These are phyloP conservation scores for Solen grandis DNA, from an alignment of 1,140 invertebrate species.

Conservation along the genomic window DNA sequence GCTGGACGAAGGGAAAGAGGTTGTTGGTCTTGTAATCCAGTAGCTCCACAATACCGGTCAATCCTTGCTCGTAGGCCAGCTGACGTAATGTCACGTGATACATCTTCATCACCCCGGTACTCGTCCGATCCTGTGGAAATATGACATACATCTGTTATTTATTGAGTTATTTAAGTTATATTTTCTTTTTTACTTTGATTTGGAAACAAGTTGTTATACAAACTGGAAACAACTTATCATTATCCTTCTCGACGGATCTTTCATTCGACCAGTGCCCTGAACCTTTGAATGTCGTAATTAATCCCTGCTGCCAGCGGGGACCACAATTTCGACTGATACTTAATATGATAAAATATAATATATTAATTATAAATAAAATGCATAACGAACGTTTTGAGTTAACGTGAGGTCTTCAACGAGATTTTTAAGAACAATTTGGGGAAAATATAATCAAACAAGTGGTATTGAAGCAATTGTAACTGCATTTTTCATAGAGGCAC, in stretches of 20 bases:
- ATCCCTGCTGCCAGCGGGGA: too few relatives aligned
- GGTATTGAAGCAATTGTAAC: too few relatives aligned
- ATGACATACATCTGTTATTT: background rate
- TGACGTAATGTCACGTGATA: constrained; percentile 69
- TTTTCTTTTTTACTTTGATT: background rate
- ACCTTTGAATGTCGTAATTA: too few relatives aligned
- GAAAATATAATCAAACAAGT: too few relatives aligned
- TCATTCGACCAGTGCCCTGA: too few relatives aligned
- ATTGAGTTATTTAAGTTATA: background rate
- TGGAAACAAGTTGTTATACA: background rate
- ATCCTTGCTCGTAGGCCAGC: constrained; percentile 73
- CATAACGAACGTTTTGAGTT: too few relatives aligned
- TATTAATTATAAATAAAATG: too few relatives aligned
- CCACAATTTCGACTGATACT: too few relatives aligned
- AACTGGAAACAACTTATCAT: background rate
- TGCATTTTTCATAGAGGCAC: too few relatives aligned
- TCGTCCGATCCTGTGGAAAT: constrained; percentile 46
- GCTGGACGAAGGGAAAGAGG: constrained; percentile 65
- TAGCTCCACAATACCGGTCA: constrained; percentile 72
- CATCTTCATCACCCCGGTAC: constrained; percentile 47
- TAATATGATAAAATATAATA: too few relatives aligned
- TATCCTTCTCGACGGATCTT: background rate
- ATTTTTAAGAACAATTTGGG: too few relatives aligned
- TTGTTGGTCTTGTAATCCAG: constrained; percentile 72
- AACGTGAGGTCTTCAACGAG: too few relatives aligned